Base-by-base conservation (phyloP, 2,888 invertebrate genomes). In the Gari tellinella region DNA sequence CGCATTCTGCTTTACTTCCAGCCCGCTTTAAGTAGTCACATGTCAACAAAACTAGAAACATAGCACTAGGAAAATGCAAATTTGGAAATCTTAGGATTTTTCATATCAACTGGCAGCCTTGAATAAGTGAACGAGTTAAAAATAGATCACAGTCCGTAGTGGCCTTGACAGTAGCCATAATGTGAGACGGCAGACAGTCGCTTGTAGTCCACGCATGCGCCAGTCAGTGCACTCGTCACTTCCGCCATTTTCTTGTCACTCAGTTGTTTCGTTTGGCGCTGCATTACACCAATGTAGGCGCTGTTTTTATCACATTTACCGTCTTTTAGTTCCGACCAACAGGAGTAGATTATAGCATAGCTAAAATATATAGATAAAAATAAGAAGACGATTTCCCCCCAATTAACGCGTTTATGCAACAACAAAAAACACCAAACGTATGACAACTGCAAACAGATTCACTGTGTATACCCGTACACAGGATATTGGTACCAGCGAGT, bases 271-370 rank as follows among this genome's bases (percentile, higher is more conserved):
- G 60, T 19, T 1, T 45, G 63, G 14, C 77, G 46, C 40, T 72
- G 72, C 8, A 73, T 45, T 1, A 78, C 66, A 4, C 45, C 53
- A 10, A 48, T 64, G 45, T 78, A 72, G 0, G 72, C 43, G 25
- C 49, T 72, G n/a, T 26, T 43, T 14, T 65, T 26, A 17, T 66
- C 66, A 56, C 77, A 78, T 8, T 43, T 45, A 19, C 77, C 77
- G 21, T 62, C 60, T 7, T 52, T n/a, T n/a, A 38, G 23, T n/a
- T 69, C 65, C 43, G 66, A 58, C 77, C 77, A 78, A 19, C 77
- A 78, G 0, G 77, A 78, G 55, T 69, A 78, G 19, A 78, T 45
- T 1, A 78, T 64, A 21, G 77, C 77, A 51, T 69, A 78, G 26
- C 77, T 78, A 63, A 15, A 70, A 69, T 10, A 41, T 41, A 62